These are phyloP conservation scores for Eriosoma lanigerum DNA, from an alignment of 1,140 invertebrate genomes.

Conservation along the genomic window DNA sequence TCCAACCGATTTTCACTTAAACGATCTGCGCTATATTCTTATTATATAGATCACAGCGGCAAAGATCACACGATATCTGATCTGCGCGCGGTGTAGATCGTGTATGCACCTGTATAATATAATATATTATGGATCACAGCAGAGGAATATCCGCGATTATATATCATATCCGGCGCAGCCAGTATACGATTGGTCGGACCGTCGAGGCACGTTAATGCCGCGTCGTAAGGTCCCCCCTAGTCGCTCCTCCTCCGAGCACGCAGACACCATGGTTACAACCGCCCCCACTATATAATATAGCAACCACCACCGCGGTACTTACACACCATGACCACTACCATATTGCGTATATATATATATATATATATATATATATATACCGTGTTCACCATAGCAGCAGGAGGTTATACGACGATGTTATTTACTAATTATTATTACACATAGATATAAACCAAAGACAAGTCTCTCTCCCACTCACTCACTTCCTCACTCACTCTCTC, in stretches of 20 bases:
- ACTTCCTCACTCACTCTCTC: no score
- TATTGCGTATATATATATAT: background rate
- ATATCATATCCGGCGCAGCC: no score
- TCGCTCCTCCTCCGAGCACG: slow-evolving; percentile 5
- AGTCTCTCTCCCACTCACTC: background rate
- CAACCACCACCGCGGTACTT: background rate
- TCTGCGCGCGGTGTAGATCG: no score
- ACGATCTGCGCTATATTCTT: no score
- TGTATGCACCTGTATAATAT: no score
- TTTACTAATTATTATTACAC: background rate
- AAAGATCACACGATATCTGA: no score
- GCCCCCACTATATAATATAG: background rate
- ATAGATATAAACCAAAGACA: no score
- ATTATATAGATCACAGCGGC: no score
- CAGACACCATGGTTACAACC: slow-evolving; percentile 21
- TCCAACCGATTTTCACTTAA: no score
- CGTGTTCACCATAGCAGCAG: background rate
- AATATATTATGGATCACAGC: no score
- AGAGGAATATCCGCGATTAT: no score
- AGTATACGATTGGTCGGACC: background rate
- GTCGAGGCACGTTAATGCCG: background rate
- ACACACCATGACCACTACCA: background rate
- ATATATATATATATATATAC: background rate
- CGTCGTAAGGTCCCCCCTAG: background rate
- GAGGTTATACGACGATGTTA: background rate